Evolutionary conservation across 1,140 invertebrate species (phyloP).

Genomic region (Watersipora subatra): DNA sequence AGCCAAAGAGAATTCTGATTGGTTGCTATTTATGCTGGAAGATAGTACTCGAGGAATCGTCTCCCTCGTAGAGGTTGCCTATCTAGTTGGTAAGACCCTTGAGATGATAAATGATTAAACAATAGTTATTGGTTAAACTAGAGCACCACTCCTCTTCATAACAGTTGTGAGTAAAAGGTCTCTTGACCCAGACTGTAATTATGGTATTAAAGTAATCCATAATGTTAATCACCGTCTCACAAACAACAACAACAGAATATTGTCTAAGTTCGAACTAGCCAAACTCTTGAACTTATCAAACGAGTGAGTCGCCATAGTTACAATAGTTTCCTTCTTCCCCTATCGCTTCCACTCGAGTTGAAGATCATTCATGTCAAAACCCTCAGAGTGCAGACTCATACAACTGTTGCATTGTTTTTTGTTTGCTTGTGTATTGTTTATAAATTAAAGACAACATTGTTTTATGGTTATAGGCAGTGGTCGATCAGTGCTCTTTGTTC

Average conservation of each 20-base stretch:
- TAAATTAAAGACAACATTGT: neutral
- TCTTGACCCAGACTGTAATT: neutral
- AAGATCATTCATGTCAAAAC: too few relatives aligned
- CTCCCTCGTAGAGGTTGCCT: neutral
- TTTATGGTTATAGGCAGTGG: neutral
- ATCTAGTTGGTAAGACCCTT: neutral
- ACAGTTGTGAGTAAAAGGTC: too few relatives aligned
- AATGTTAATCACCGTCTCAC: neutral
- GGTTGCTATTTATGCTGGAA: conserved; percentile 1
- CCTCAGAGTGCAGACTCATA: neutral
- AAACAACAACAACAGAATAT: neutral
- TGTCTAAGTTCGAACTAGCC: neutral
- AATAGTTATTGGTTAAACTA: too few relatives aligned
- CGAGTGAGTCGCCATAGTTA: too few relatives aligned
- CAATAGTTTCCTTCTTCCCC: too few relatives aligned
- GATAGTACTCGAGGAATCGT: neutral
- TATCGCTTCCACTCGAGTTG: too few relatives aligned
- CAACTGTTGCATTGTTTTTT: neutral
- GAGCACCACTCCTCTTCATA: too few relatives aligned
- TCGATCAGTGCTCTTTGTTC: neutral
- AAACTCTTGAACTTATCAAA: too few relatives aligned
- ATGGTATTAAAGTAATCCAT: neutral
- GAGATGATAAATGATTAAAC: too few relatives aligned
- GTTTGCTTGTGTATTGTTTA: neutral
- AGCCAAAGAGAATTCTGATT: conserved; percentile 1